Conservation (phyloP, 2,888 invertebrate genomes). For the Allygus modestus region DNA sequence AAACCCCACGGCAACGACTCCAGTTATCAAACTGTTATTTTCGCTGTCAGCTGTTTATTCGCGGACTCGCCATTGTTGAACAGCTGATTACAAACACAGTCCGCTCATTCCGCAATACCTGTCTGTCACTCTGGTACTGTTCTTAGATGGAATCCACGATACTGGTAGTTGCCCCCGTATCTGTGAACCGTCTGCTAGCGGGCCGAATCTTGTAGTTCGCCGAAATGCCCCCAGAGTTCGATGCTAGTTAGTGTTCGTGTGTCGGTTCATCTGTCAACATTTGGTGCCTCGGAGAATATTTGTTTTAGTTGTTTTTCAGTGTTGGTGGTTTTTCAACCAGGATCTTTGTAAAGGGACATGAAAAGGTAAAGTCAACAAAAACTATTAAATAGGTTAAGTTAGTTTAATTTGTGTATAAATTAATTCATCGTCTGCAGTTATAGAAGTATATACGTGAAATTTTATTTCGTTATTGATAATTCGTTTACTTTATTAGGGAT, state of each 20-base stretch:
- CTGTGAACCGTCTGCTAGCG: not conserved
- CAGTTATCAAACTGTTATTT: not conserved
- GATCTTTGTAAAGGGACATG: no score
- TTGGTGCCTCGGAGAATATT: slow-evolving; percentile 1
- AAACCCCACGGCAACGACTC: not conserved
- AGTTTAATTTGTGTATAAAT: no score
- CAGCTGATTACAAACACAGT: slow-evolving; percentile 13
- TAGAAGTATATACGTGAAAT: no score
- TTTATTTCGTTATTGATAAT: no score
- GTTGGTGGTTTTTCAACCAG: no score
- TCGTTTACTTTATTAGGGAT: no score
- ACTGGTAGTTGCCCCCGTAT: no score
- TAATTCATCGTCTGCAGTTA: no score
- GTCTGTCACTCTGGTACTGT: not conserved
- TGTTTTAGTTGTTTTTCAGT: no score
- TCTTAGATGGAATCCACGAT: no score
- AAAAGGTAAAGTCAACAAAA: no score
- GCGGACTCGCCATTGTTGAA: slow-evolving; percentile 26
- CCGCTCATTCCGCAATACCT: not conserved
- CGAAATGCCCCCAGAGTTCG: not conserved
- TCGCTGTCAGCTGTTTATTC: slow-evolving; percentile 2
- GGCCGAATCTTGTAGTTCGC: not conserved
- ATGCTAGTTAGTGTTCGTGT: not conserved
- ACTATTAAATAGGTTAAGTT: no score
- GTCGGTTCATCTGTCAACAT: not conserved